phyloP scores from a whole-genome alignment of 2,113 vertebrate species.

The Chamaetylas fuelleborni region DNA sequence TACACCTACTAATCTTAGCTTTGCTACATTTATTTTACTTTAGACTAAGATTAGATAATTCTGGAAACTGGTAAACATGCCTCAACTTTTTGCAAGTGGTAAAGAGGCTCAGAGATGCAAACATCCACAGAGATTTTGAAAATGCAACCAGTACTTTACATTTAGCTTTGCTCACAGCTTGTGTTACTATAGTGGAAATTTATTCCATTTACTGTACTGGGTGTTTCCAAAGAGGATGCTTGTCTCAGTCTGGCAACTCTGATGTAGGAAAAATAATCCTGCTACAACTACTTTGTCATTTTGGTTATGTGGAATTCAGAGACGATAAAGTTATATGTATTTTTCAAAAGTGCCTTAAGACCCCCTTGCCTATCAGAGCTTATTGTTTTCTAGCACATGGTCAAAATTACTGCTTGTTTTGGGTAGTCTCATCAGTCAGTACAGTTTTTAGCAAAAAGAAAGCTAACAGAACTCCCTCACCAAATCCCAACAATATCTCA shows the following conservation, averaged over 20 bases:
- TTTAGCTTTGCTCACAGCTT: constrained; percentile 28
- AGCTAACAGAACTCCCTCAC: neutral
- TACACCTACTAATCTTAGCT: neutral
- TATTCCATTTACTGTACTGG: constrained; percentile 43
- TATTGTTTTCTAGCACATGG: neutral
- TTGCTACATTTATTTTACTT: neutral
- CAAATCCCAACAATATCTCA: neutral
- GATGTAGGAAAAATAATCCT: neutral
- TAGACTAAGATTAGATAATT: neutral
- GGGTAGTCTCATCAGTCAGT: neutral
- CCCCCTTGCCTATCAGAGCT: neutral
- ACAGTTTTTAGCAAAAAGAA: neutral
- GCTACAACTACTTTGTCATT: neutral
- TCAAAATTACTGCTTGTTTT: neutral
- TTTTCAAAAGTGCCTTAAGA: neutral
- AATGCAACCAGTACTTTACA: constrained; percentile 38
- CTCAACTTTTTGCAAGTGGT: neutral
- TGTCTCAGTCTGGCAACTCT: neutral
- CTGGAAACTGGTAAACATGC: neutral
- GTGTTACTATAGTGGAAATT: constrained; percentile 24
- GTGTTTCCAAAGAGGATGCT: constrained; percentile 13
- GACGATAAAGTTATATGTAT: neutral
- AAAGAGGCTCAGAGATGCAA: neutral
- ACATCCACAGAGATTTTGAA: constrained; percentile 1
- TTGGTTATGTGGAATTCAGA: neutral